Evolutionary conservation across 2,797 vertebrate genomes (phyloP), one percentile per base, ranked within the genome.

Genomic region (Eutrigla gurnardus): DNA sequence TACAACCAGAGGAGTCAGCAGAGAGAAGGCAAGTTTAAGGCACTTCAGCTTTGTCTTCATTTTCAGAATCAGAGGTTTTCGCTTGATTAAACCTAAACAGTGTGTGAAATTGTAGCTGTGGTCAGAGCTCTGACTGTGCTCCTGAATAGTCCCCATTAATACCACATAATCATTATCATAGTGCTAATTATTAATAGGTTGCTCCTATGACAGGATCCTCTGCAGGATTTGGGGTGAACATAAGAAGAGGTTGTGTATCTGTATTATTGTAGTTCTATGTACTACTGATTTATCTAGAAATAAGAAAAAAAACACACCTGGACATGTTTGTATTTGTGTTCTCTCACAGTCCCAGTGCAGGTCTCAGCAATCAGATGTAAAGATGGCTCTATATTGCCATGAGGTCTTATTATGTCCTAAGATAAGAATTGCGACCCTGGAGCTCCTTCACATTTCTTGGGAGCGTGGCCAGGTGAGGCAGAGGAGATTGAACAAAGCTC

Each of bases 401-500:
- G 11, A 73, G 69, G 33, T 78, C 63, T 85, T 76, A 75, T 88
- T 85, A 85, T 58, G 69, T 80, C 49, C 43, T 58, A 10, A 67
- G 35, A 81, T 73, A 78, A 81, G 39, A 74, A 74, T 25, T 64
- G 52, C 3, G 40, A 88, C 82, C 59, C n/a, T 60, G 40, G 46
- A 72, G 68, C 57, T 65, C 49, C 61, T 66, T 46, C 1, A 1
- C 54, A 59, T 84, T 80, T 65, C 59, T 62, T 33, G 47, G 67
- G 37, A 73, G 59, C 4, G 4, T 67, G 59, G 57, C 52, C 74
- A 82, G 74, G 73, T 77, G 57, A 83, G 46, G 18, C 33, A 68
- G 58, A 58, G 80, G 83, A 82, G 74, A 85, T 68, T 81, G 80
- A 86, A 85, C 64, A 82, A 82, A 85, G 77, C 65, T 79, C 52